A percentile compares a stretch with the other conserved stretches of the same genome.
Conservation (phyloP, 1,140 invertebrate species). For the Drosophila funebris region DNA sequence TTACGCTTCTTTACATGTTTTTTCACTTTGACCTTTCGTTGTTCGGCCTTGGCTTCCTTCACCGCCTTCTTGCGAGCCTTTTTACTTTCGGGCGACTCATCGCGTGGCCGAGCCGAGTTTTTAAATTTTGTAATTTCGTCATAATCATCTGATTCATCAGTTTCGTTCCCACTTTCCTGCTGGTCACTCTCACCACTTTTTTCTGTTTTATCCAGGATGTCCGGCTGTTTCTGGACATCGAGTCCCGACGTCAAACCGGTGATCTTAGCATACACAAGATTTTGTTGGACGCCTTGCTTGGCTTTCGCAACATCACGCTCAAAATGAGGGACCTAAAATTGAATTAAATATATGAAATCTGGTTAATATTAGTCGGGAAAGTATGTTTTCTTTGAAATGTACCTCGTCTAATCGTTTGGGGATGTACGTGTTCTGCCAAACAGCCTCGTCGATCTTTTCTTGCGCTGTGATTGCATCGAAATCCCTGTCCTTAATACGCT, state of each 20-base stretch:
- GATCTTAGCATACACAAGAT: conserved; percentile 93
- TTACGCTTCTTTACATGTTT: conserved; percentile 98
- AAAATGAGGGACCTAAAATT: conserved; percentile 93
- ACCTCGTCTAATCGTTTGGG: conserved; percentile 97
- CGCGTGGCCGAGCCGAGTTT: conserved; percentile 89
- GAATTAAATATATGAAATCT: neutral
- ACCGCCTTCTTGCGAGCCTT: conserved; percentile 93
- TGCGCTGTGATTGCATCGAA: conserved; percentile 87
- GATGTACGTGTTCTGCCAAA: conserved; percentile 97
- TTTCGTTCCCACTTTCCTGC: conserved; percentile 77
- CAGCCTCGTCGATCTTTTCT: conserved; percentile 92
- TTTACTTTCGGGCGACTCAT: conserved; percentile 94
- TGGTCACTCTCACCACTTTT: conserved; percentile 30
- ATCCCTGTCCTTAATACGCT: conserved; percentile 86
- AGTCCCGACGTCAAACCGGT: conserved; percentile 93
- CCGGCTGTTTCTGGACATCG: conserved; percentile 87
- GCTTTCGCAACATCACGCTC: conserved; percentile 94
- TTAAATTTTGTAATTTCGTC: conserved; percentile 86
- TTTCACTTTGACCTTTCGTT: conserved; percentile 95
- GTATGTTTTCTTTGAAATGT: conserved; percentile 16
- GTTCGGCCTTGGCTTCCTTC: conserved; percentile 95
- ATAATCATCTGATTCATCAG: conserved; percentile 70
- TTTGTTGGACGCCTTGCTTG: conserved; percentile 89
- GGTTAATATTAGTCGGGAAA: neutral
- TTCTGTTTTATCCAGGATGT: conserved; percentile 82